Conservation (phyloP, 2,113 vertebrate species). For the Boleophthalmus pectinirostris region DNA sequence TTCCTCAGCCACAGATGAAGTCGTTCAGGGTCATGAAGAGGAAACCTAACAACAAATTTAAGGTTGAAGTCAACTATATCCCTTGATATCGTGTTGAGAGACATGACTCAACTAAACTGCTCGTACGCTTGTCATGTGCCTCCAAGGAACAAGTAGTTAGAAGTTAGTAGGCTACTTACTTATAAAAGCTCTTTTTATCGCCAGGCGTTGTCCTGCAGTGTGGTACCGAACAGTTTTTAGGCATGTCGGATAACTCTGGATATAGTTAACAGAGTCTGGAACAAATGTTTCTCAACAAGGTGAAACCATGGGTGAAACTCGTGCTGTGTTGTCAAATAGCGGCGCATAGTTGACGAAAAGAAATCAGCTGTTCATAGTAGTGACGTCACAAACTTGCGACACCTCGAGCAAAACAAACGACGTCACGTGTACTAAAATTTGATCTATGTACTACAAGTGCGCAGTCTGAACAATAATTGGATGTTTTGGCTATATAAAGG, state of each 20-base stretch:
- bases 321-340: conserved; percentile 36
- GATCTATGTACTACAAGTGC: neutral
- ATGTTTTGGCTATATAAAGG: neutral
- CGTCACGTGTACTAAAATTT: neutral
- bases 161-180: conserved; percentile 49
- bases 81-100: neutral
- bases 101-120: neutral
- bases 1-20: conserved; percentile 79
- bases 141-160: too few species aligned
- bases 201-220: conserved; percentile 63
- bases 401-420: neutral
- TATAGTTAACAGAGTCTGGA: neutral
- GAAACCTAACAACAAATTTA: conserved; percentile 71
- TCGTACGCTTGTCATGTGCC: neutral
- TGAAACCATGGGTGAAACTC: conserved; percentile 52
- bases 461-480: neutral
- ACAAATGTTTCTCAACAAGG: conserved; percentile 35
- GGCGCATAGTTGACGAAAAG: conserved; percentile 38
- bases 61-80: neutral
- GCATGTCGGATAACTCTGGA: conserved; percentile 45
- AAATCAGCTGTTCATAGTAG: conserved; percentile 52
- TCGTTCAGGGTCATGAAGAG: conserved; percentile 74
- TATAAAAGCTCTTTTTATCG: conserved; percentile 70
- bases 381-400: conserved; percentile 42
- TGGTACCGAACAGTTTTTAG: conserved; percentile 70